Evolutionary conservation across 1,140 invertebrate species (phyloP).

Genomic region (Lutraria rhynchaena): DNA sequence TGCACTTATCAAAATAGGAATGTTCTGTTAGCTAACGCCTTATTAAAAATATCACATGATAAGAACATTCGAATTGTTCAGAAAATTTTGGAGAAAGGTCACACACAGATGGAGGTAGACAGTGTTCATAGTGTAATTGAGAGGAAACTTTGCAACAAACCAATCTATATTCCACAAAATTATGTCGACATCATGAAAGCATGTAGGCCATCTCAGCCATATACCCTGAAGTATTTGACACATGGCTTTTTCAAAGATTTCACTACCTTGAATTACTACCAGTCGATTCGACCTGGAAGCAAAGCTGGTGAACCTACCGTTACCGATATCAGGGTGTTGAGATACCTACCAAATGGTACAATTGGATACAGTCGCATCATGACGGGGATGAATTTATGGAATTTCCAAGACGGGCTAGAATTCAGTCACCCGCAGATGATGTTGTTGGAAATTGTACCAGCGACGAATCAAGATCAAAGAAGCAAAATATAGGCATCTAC

Average conservation of each 20-base stretch:
- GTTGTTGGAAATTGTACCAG: background rate
- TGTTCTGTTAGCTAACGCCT: slow-evolving; percentile 1
- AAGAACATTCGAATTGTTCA: background rate
- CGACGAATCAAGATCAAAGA: background rate
- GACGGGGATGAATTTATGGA: background rate
- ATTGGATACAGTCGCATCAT: background rate
- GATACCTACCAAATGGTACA: background rate
- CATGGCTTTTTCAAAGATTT: slow-evolving; percentile 1
- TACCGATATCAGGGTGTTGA: background rate
- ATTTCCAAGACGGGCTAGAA: too few species aligned
- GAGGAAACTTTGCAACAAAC: background rate
- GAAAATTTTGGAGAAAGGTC: slow-evolving; percentile 19
- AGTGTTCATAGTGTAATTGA: background rate
- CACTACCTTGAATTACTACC: background rate
- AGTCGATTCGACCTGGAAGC: background rate
- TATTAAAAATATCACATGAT: background rate
- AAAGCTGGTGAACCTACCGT: background rate
- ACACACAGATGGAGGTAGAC: slow-evolving; percentile 17
- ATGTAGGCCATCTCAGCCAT: background rate
- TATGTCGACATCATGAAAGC: slow-evolving; percentile 5
- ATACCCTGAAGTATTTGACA: background rate
- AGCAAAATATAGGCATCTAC: background rate
- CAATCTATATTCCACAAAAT: slow-evolving; percentile 8
- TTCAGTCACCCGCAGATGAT: background rate
- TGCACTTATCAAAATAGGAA: slow-evolving; percentile 40